These are phyloP conservation scores for Scolopax mira DNA, from an alignment of 2,113 vertebrate species.

Conservation along the genomic window DNA sequence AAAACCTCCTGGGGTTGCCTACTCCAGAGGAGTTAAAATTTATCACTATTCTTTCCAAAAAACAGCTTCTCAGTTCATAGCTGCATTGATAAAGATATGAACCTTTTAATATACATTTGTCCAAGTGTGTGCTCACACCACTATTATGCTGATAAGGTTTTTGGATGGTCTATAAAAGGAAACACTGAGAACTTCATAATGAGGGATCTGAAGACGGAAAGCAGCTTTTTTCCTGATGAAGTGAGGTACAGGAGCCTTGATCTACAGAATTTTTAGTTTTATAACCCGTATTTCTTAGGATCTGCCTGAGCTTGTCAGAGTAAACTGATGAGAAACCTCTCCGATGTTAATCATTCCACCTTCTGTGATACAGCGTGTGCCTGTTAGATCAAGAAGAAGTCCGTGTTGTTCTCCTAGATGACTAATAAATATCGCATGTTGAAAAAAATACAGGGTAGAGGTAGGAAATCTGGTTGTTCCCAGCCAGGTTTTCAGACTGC, in stretches of 20 bases:
- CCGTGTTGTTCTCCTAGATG: neutral
- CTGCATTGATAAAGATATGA: neutral
- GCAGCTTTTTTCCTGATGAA: neutral
- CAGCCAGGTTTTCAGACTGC: neutral
- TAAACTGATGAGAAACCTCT: neutral
- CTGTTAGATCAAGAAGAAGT: neutral
- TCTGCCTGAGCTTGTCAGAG: neutral
- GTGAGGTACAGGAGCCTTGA: neutral
- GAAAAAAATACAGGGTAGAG: neutral
- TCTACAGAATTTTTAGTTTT: neutral
- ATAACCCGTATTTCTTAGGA: neutral
- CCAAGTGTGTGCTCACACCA: neutral
- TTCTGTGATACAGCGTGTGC: neutral
- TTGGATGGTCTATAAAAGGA: neutral
- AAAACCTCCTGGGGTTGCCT: neutral
- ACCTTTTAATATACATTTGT: neutral
- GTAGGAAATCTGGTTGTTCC: neutral
- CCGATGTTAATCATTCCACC: neutral
- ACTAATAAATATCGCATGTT: neutral
- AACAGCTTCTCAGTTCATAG: neutral
- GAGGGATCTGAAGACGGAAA: neutral
- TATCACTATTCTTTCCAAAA: neutral
- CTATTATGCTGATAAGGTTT: neutral
- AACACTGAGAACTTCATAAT: neutral
- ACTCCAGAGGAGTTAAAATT: neutral